Percentiles rank a stretch among this genome's conserved stretches.
These are phyloP conservation scores for Bradypodion pumilum DNA, from an alignment of 2,797 vertebrate genomes.

Conservation along the genomic window DNA sequence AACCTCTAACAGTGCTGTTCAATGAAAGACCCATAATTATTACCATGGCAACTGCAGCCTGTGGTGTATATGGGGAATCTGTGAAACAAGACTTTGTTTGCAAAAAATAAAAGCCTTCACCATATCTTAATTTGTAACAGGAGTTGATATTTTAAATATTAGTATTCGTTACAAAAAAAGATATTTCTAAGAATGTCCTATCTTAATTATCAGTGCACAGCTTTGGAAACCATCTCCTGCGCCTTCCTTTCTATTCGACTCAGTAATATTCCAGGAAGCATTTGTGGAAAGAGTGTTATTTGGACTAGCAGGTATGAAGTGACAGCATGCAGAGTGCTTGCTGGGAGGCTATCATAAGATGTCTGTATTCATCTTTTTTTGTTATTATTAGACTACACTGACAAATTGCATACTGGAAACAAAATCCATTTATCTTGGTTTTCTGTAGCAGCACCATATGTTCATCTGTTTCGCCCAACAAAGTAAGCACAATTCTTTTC, in stretches of 20 bases:
- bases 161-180: slow-evolving; percentile 60
- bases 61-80: slow-evolving; percentile 66
- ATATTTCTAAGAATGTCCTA: slow-evolving; percentile 44
- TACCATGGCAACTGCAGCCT: slow-evolving; percentile 81
- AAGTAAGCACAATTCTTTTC: neutral
- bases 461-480: neutral
- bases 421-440: slow-evolving; percentile 18
- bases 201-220: slow-evolving; percentile 24
- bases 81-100: slow-evolving; percentile 76
- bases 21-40: slow-evolving; percentile 78
- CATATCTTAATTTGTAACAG: slow-evolving; percentile 66
- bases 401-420: slow-evolving; percentile 12
- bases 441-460: neutral
- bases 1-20: slow-evolving; percentile 77
- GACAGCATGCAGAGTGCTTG: slow-evolving; percentile 35
- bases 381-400: slow-evolving; percentile 39
- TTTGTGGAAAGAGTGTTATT: slow-evolving; percentile 52
- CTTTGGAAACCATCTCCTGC: neutral
- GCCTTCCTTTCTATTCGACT: slow-evolving; percentile 24
- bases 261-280: slow-evolving; percentile 52
- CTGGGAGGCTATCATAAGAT: slow-evolving; percentile 24
- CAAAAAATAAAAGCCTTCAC: slow-evolving; percentile 30
- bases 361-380: slow-evolving; percentile 49
- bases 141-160: slow-evolving; percentile 60
- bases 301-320: slow-evolving; percentile 48